These are phyloP conservation scores for Bucco capensis DNA, from an alignment of 2,113 vertebrate genomes.

Conservation along the genomic window DNA sequence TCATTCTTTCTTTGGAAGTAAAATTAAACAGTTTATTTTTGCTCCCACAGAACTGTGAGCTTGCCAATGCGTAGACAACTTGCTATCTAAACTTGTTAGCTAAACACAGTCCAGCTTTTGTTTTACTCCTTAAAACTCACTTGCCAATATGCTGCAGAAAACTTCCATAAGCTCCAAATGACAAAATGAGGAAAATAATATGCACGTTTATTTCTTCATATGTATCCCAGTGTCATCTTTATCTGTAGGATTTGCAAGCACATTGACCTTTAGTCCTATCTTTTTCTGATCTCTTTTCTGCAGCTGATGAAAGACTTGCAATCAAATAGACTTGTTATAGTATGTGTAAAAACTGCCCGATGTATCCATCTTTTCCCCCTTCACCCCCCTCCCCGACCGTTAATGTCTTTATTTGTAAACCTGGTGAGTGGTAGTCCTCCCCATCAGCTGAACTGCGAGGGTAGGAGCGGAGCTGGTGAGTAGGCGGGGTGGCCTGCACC, in stretches of 20 bases:
- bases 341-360: no score
- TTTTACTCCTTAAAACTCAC: neutral
- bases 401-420: no score
- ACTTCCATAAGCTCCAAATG: neutral
- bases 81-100: slow-evolving; percentile 17
- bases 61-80: neutral
- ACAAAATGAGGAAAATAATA: neutral
- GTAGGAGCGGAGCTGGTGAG: no score
- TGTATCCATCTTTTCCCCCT: no score
- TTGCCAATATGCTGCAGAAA: neutral
- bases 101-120: neutral
- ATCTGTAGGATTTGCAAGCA: slow-evolving; percentile 44
- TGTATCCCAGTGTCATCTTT: neutral
- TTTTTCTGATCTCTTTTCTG: slow-evolving; percentile 19
- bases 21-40: slow-evolving; percentile 47
- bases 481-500: no score
- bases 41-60: neutral
- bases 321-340: slow-evolving; percentile 35
- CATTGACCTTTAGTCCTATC: slow-evolving; percentile 41
- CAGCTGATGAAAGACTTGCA: slow-evolving; percentile 44
- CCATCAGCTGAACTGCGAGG: no score
- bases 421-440: no score
- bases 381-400: no score
- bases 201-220: neutral
- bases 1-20: neutral